phyloP scores from a whole-genome alignment of 2,113 vertebrate species.

The Aptenodytes patagonicus region DNA sequence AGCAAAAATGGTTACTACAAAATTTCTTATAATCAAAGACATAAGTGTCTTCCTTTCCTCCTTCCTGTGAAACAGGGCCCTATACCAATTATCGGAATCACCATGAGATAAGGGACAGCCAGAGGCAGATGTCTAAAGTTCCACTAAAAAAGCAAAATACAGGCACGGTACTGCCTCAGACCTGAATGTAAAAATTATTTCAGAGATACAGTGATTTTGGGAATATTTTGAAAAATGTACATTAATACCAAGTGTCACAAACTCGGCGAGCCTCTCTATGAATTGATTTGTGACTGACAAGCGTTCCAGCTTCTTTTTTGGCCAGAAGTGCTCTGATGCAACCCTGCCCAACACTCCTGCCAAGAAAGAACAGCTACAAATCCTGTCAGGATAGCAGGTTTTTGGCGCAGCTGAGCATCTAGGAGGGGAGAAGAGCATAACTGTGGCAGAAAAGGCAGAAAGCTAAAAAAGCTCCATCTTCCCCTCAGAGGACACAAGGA shows the following conservation, averaged over 20 bases:
- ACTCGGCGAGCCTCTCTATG: background rate
- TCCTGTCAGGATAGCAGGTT: constrained; percentile 27
- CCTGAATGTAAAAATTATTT: background rate
- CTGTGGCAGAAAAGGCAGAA: background rate
- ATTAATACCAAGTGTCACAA: constrained; percentile 16
- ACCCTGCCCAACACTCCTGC: background rate
- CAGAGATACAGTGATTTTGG: background rate
- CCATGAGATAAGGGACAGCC: background rate
- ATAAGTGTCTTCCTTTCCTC: background rate
- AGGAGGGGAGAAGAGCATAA: background rate
- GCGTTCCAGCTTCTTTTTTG: constrained; percentile 23
- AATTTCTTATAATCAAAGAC: background rate
- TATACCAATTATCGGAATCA: background rate
- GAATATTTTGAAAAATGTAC: background rate
- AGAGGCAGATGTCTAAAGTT: background rate
- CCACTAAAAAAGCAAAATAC: background rate
- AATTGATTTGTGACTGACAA: constrained; percentile 21
- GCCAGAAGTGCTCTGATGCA: constrained; percentile 14
- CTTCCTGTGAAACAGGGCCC: background rate
- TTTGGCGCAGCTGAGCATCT: constrained; percentile 10
- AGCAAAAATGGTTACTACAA: background rate
- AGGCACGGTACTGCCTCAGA: background rate
- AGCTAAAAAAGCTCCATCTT: background rate
- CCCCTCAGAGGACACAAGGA: background rate
- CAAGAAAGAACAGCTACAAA: constrained; percentile 47